Evolutionary conservation across 2,888 invertebrate species (phyloP).

Genomic region (Yponomeuta malinellus): DNA sequence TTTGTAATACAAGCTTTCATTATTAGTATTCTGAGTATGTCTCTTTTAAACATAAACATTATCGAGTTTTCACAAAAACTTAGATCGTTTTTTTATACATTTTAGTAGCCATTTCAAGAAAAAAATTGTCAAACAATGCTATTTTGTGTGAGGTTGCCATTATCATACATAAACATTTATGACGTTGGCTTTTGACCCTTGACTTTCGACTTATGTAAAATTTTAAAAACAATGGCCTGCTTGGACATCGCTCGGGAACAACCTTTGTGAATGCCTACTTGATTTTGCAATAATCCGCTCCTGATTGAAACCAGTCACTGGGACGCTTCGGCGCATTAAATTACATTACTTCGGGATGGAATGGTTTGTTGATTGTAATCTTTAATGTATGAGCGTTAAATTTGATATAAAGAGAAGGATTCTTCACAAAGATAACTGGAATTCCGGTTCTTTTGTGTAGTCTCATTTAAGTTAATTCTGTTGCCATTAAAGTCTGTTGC

Average conservation of each 20-base stretch:
- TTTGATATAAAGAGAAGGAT: background rate
- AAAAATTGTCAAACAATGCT: too few species aligned
- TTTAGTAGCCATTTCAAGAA: too few species aligned
- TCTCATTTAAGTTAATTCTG: too few species aligned
- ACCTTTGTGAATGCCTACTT: background rate
- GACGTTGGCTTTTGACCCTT: too few species aligned
- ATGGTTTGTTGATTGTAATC: background rate
- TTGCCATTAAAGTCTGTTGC: too few species aligned
- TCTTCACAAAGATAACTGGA: background rate
- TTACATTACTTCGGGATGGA: background rate
- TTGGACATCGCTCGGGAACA: background rate
- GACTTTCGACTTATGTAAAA: background rate
- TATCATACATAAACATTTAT: too few species aligned
- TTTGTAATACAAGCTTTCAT: too few species aligned
- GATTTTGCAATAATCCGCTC: background rate
- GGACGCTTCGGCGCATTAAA: background rate
- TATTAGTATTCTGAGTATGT: too few species aligned
- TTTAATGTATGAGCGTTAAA: background rate
- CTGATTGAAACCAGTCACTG: background rate
- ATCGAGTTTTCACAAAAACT: too few species aligned
- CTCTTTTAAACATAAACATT: too few species aligned
- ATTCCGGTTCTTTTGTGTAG: background rate
- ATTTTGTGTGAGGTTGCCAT: too few species aligned
- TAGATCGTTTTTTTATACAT: too few species aligned
- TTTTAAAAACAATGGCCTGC: background rate